Percentiles rank a stretch among this genome's conserved stretches.
phyloP scores from a whole-genome alignment of 2,888 invertebrate species.

The Chrysodeixis includens region DNA sequence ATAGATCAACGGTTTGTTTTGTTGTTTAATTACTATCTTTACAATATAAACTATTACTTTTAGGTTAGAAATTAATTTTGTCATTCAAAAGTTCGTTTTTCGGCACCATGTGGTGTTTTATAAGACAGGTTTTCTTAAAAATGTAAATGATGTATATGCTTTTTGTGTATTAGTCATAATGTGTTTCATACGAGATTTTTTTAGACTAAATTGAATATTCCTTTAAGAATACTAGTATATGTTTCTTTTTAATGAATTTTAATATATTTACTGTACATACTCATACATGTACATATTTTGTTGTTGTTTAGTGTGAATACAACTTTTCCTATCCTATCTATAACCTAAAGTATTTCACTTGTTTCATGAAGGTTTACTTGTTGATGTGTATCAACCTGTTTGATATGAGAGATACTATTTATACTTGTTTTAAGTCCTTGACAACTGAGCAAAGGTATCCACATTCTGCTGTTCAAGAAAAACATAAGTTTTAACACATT shows the following conservation, averaged over 20 bases:
- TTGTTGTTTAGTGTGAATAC: background rate
- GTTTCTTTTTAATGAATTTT: too few relatives aligned
- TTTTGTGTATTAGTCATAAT: slow-evolving; percentile 16
- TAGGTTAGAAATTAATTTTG: slow-evolving; percentile 2
- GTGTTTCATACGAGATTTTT: background rate
- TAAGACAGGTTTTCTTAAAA: background rate
- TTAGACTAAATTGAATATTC: too few relatives aligned
- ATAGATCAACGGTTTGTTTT: slow-evolving; percentile 91
- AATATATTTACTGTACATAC: too few relatives aligned
- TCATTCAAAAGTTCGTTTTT: background rate
- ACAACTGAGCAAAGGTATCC: too few relatives aligned
- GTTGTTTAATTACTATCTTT: slow-evolving; percentile 42
- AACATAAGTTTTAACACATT: too few relatives aligned
- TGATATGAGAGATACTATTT: too few relatives aligned
- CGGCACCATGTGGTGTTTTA: slow-evolving; percentile 36
- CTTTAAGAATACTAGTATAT: background rate
- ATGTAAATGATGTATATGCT: slow-evolving; percentile 12
- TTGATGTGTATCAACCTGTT: too few relatives aligned
- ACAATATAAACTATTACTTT: slow-evolving; percentile 10
- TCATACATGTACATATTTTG: background rate
- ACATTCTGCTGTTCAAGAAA: too few relatives aligned
- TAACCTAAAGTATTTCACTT: background rate
- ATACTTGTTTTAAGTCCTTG: too few relatives aligned
- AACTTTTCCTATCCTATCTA: background rate
- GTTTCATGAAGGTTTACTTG: too few relatives aligned